phyloP scores from a whole-genome alignment of 30 jellyfish, hydroid and myxozoan genomes.

The Hydra vulgaris region DNA sequence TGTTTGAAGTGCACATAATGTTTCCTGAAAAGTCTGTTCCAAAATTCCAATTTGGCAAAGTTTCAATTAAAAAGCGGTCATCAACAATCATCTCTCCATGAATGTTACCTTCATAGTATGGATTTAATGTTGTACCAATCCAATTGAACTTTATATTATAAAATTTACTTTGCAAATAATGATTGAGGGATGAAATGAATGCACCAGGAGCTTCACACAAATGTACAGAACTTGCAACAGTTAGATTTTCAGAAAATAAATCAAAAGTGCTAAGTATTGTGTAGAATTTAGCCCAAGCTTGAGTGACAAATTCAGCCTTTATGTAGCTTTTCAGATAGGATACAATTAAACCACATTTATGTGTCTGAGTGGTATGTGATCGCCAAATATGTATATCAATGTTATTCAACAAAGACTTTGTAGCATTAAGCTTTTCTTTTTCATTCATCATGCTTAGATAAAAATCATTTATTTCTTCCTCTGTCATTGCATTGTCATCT shows the following conservation, averaged over 20 bases:
- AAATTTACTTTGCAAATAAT: constrained; percentile 36
- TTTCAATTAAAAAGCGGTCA: constrained; percentile 56
- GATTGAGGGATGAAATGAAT: constrained; percentile 81
- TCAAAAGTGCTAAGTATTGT: constrained; percentile 56
- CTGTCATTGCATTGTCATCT: background rate
- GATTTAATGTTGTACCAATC: constrained; percentile 85
- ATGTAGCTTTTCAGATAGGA: constrained; percentile 19
- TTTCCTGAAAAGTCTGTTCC: constrained; percentile 87
- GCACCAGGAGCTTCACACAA: constrained; percentile 99
- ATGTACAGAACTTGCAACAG: constrained; percentile 42
- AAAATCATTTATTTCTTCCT: constrained; percentile 3
- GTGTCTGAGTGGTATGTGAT: constrained; percentile 52
- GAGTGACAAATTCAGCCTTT: constrained; percentile 87
- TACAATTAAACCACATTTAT: constrained; percentile 43
- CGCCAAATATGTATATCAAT: constrained; percentile 72
- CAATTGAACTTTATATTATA: constrained; percentile 39
- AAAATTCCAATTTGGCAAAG: constrained; percentile 66
- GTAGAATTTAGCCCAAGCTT: constrained; percentile 96
- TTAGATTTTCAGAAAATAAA: constrained; percentile 9
- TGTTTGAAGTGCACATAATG: constrained; percentile 33
- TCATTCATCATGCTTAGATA: background rate
- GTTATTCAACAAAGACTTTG: constrained; percentile 58
- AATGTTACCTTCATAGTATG: constrained; percentile 86
- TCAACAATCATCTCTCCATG: constrained; percentile 66
- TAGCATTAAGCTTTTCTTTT: constrained; percentile 48